Percentiles rank a stretch among this genome's conserved stretches.
Conservation (phyloP, 2,888 invertebrate species). For the Rhimphoctona megacephalus region DNA sequence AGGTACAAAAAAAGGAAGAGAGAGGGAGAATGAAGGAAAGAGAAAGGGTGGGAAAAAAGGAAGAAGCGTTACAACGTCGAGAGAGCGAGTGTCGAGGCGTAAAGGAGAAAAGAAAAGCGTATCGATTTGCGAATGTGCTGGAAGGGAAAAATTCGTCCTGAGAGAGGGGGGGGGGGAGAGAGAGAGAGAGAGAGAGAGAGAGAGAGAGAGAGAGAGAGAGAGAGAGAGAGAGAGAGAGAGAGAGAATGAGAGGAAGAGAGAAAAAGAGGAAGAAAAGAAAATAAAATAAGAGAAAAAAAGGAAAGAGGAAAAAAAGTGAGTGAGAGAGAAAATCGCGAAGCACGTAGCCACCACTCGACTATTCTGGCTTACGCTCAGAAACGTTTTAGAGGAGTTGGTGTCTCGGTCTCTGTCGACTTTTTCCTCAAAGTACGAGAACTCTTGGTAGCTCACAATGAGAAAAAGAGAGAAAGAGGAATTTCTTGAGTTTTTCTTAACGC, state of each 20-base stretch:
- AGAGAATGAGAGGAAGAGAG: too few relatives aligned
- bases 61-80: constrained; percentile 23
- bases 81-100: constrained; percentile 26
- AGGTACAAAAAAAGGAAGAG: background rate
- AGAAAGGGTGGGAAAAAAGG: background rate
- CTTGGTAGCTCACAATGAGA: constrained; percentile 11
- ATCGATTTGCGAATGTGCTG: constrained; percentile 54
- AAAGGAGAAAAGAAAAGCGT: constrained; percentile 25
- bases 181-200: constrained; percentile 24
- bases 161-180: background rate
- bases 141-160: constrained; percentile 8
- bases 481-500: background rate
- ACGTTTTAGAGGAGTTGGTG: constrained; percentile 72
- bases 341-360: constrained; percentile 67
- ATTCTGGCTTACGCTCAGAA: constrained; percentile 69
- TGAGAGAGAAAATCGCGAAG: constrained; percentile 25
- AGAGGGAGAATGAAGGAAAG: background rate
- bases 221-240: constrained; percentile 8
- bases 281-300: background rate
- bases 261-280: background rate
- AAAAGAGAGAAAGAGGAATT: background rate
- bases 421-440: constrained; percentile 30
- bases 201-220: constrained; percentile 23
- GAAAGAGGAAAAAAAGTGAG: background rate
- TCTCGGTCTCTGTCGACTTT: constrained; percentile 30